These are phyloP conservation scores for Gymnocheta viridis DNA, from an alignment of 2,888 invertebrate species.

Conservation along the genomic window DNA sequence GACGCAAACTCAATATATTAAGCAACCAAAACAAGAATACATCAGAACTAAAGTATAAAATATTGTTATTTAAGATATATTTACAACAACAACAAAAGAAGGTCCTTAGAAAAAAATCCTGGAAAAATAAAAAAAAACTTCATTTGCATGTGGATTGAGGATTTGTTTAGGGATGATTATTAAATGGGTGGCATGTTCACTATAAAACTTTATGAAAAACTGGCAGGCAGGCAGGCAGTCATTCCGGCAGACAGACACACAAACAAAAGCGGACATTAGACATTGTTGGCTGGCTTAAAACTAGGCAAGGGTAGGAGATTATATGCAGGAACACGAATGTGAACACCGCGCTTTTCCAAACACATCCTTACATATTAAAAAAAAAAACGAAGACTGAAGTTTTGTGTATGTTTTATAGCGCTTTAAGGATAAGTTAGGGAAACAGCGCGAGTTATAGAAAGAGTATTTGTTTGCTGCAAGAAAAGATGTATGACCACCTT, in stretches of 20 bases:
- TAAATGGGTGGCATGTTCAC: constrained; percentile 81
- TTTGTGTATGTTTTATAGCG: not conserved
- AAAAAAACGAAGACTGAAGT: not conserved
- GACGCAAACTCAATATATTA: constrained; percentile 26
- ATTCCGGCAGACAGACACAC: not conserved
- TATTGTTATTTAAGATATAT: constrained; percentile 52
- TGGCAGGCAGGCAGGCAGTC: not conserved
- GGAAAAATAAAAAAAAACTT: constrained; percentile 37
- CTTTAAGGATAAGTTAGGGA: constrained; percentile 12
- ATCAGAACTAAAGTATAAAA: constrained; percentile 58
- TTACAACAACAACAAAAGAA: constrained; percentile 31
- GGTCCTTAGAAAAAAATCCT: constrained; percentile 42
- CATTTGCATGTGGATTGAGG: constrained; percentile 69
- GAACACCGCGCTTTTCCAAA: constrained; percentile 58
- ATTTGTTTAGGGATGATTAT: constrained; percentile 79
- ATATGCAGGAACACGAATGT: constrained; percentile 29
- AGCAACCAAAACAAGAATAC: constrained; percentile 51
- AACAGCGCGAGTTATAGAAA: not conserved
- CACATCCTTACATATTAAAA: not conserved
- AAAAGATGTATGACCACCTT: constrained; percentile 71
- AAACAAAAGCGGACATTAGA: constrained; percentile 47
- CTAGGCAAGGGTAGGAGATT: constrained; percentile 30
- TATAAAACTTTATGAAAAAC: constrained; percentile 73
- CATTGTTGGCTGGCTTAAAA: constrained; percentile 34
- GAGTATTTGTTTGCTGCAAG: constrained; percentile 44